These are phyloP conservation scores for Villa cingulata DNA, from an alignment of 2,888 invertebrate species.

Conservation along the genomic window DNA sequence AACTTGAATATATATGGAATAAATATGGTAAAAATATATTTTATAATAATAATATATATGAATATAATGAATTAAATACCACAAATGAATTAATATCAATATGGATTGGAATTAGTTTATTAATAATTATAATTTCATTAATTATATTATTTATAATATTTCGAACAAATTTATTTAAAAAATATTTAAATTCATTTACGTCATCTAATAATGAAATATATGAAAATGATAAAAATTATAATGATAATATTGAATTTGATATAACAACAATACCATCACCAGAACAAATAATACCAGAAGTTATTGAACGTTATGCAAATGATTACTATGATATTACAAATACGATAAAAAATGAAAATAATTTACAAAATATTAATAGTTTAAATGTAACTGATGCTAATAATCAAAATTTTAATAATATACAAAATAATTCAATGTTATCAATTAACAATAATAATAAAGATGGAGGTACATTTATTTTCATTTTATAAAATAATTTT, in stretches of 20 bases:
- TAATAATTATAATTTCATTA: slow-evolving; percentile 11
- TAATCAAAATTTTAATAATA: too few species aligned
- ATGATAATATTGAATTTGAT: slow-evolving; percentile 12
- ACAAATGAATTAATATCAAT: slow-evolving; percentile 12
- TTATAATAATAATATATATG: slow-evolving; percentile 6
- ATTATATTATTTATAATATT: slow-evolving; percentile 11
- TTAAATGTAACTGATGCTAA: too few species aligned
- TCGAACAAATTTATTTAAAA: slow-evolving; percentile 7
- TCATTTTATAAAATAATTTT: too few species aligned
- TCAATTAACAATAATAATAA: too few species aligned
- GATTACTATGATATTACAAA: neutral
- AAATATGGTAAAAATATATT: slow-evolving; percentile 11
- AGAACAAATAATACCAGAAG: slow-evolving; percentile 17
- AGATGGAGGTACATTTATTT: too few species aligned
- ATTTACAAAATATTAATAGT: too few species aligned
- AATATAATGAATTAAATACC: slow-evolving; percentile 11
- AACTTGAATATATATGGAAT: slow-evolving; percentile 12
- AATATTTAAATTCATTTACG: slow-evolving; percentile 12
- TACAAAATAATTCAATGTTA: too few species aligned
- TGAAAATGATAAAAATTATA: slow-evolving; percentile 10
- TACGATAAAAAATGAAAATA: too few species aligned
- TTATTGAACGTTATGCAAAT: neutral
- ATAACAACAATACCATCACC: slow-evolving; percentile 20
- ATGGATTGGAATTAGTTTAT: slow-evolving; percentile 16
- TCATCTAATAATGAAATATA: slow-evolving; percentile 4